phyloP scores from a whole-genome alignment of 2,113 vertebrate species.

The Apteryx owenii region DNA sequence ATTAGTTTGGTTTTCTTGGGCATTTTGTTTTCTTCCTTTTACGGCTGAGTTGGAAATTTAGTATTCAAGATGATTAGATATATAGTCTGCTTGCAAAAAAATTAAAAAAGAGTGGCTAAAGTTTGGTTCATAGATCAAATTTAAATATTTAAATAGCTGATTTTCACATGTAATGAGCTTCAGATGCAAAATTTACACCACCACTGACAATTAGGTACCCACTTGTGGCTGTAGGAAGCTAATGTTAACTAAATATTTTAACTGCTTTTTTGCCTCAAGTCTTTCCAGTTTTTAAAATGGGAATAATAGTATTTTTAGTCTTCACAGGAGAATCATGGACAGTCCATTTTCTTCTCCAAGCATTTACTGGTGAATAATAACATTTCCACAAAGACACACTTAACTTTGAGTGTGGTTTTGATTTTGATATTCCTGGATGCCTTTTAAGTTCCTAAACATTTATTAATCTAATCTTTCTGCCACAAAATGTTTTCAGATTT shows the following conservation, averaged over 20 bases:
- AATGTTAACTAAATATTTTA: neutral
- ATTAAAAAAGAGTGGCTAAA: neutral
- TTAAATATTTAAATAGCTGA: neutral
- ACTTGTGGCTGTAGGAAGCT: neutral
- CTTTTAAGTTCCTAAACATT: neutral
- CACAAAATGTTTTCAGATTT: neutral
- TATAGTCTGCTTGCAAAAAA: neutral
- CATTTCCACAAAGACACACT: neutral
- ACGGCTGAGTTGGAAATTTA: neutral
- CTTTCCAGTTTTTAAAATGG: neutral
- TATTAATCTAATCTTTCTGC: neutral
- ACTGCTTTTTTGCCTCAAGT: neutral
- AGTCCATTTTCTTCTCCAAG: neutral
- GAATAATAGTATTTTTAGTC: neutral
- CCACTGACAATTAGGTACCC: neutral
- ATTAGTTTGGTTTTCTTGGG: accelerated
- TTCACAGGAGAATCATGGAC: neutral
- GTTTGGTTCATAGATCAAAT: neutral
- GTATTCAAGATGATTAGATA: neutral
- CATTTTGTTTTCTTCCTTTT: neutral
- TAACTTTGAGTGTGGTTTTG: neutral
- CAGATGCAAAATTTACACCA: neutral
- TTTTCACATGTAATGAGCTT: neutral
- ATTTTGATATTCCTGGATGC: neutral
- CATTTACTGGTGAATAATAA: neutral